A percentile compares a stretch with the other conserved stretches of the same genome.
Conservation (phyloP, 2,888 invertebrate species). For the Euphydryas editha region DNA sequence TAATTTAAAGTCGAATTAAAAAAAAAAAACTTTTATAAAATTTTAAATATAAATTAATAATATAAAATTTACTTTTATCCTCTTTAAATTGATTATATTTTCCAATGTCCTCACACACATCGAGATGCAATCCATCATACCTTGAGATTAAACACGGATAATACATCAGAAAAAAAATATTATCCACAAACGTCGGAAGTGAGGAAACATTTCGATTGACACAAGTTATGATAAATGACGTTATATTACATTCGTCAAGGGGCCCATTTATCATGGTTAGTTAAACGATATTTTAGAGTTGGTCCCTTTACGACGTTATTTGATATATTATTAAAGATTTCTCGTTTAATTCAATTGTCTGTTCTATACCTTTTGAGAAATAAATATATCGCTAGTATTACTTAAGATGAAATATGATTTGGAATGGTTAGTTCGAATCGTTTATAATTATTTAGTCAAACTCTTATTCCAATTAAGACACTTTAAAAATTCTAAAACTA, state of each 20-base stretch:
- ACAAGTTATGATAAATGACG: slow-evolving; percentile 66
- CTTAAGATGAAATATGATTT: too few relatives aligned
- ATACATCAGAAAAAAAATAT: slow-evolving; percentile 28
- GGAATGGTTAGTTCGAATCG: too few relatives aligned
- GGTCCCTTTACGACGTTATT: neutral
- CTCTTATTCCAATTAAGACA: too few relatives aligned
- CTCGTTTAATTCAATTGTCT: neutral
- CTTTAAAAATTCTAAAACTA: too few relatives aligned
- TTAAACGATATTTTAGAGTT: slow-evolving; percentile 18
- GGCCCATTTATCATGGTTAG: slow-evolving; percentile 46
- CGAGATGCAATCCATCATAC: slow-evolving; percentile 27
- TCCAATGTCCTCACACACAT: neutral
- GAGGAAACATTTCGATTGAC: slow-evolving; percentile 35
- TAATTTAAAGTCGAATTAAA: too few relatives aligned
- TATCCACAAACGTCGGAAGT: slow-evolving; percentile 23
- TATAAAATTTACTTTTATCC: neutral
- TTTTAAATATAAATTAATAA: neutral
- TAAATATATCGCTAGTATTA: too few relatives aligned
- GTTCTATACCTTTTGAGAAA: neutral
- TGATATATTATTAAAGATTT: neutral
- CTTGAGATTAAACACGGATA: slow-evolving; percentile 29
- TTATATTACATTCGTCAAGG: slow-evolving; percentile 53
- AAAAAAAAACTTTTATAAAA: too few relatives aligned
- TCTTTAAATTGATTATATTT: slow-evolving; percentile 1
- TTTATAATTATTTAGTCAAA: too few relatives aligned